Evolutionary conservation across 2,888 invertebrate species (phyloP), one percentile per base, ranked within the genome.

Genomic region (Netelia virgata): DNA sequence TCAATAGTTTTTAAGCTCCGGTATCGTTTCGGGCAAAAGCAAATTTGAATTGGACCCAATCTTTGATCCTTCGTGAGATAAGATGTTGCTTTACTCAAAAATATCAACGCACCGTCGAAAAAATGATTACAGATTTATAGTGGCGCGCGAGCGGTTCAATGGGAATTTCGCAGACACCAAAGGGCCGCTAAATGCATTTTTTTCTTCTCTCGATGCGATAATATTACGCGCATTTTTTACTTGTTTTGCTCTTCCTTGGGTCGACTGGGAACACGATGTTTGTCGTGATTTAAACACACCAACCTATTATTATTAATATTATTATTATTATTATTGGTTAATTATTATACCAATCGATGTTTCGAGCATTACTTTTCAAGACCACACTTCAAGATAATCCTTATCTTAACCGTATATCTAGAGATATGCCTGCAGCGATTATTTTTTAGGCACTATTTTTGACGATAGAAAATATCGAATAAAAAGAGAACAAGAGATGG

Each of bases 331-430:
- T 73, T 73, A 76, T 64, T 57, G 63, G 16, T 70, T 28, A 61
- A 28, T 61, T 63, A 74, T 70, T 78, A 47, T 50, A 76, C 59
- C 80, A 63, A 84, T 63, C 47, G 43, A 68, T 16, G 57, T 53
- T 61, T 73, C 61, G 69, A 55, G 69, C 66, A 75, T 72, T 57
- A 47, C 61, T 59, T 68, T 55, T 36, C 69, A 41, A 23, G 1
- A 41, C 69, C 53, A 20, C 10, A 23, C 74, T 73, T 73, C 61
- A 80, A 84, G 84, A 63, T 77, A 80, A 68, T 55, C 55, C 10
- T 55, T 80, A 80, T 84, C 84, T 84, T 80, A 50, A 50, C 43
- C 20, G 41, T 53, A 55, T 23, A 53, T 77, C 36, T 50, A 61
- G 23, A 61, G 10, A 43, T 1, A n/a, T 63, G 36, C 36, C 36